Conservation (phyloP, 1,140 invertebrate genomes). For the Thereuonema tuberculata region DNA sequence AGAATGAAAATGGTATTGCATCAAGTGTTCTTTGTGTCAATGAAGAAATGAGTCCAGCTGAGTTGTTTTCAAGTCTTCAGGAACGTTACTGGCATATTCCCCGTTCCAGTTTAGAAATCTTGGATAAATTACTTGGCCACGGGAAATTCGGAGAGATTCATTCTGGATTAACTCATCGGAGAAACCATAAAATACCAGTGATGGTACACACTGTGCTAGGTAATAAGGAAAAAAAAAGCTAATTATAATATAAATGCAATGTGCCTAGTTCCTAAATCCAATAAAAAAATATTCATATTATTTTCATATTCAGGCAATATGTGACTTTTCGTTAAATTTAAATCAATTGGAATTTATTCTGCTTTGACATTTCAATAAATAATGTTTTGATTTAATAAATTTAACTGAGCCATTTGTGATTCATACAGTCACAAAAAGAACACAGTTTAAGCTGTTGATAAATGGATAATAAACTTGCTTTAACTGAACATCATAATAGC, state of each 20-base stretch:
- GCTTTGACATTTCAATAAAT: no score
- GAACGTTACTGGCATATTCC: slow-evolving; percentile 56
- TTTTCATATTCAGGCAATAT: no score
- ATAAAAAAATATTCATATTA: no score
- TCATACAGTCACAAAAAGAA: no score
- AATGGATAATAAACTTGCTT: no score
- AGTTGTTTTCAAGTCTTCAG: slow-evolving; percentile 57
- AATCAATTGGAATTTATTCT: no score
- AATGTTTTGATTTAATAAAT: no score
- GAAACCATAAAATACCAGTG: slow-evolving; percentile 15
- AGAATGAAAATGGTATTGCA: slow-evolving; percentile 37
- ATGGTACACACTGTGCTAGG: slow-evolving; percentile 17
- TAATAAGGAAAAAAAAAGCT: no score
- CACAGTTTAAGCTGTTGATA: no score
- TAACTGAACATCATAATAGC: no score
- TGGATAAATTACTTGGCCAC: slow-evolving; percentile 49
- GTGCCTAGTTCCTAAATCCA: neutral
- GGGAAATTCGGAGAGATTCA: slow-evolving; percentile 58
- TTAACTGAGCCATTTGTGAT: no score
- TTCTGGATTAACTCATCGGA: slow-evolving; percentile 17
- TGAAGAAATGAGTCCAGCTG: slow-evolving; percentile 48
- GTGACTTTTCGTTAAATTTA: no score
- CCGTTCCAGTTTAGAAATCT: slow-evolving; percentile 48
- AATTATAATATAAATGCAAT: neutral
- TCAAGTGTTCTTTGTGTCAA: slow-evolving; percentile 49